These are phyloP conservation scores for Helogale parvula DNA, from an alignment of 2,113 vertebrate species.

Conservation along the genomic window DNA sequence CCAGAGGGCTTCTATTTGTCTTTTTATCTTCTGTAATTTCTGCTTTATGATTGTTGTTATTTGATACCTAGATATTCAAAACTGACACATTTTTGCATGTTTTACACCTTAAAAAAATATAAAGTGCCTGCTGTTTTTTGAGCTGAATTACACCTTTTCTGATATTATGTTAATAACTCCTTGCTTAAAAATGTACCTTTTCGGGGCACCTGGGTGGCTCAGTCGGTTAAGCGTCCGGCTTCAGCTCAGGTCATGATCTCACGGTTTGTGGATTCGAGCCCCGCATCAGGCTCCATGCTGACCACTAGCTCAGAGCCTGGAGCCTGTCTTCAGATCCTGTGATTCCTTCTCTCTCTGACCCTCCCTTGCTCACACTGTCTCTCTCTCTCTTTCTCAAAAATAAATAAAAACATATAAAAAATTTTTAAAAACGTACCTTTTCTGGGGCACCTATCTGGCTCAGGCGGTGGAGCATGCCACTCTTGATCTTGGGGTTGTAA, in stretches of 20 bases:
- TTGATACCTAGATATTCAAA: not conserved
- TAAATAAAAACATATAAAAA: too few species aligned
- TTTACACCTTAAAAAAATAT: not conserved
- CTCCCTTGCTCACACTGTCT: too few species aligned
- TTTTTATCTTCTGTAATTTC: not conserved
- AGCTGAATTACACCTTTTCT: not conserved
- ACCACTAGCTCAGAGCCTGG: too few species aligned
- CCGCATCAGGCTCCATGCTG: too few species aligned
- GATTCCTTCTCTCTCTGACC: too few species aligned
- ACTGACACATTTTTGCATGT: not conserved
- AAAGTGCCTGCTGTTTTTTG: not conserved
- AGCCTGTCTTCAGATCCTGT: too few species aligned
- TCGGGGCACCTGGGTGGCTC: not conserved
- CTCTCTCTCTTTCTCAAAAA: too few species aligned
- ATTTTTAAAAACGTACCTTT: not conserved
- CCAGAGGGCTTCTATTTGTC: not conserved
- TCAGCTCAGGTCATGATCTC: too few species aligned
- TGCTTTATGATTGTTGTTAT: not conserved
- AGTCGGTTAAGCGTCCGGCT: not conserved
- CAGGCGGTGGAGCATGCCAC: not conserved
- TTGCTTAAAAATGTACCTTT: not conserved
- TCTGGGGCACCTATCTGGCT: not conserved
- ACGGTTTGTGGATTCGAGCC: too few species aligned
- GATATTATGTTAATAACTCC: not conserved
- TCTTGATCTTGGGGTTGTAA: not conserved